Conservation (phyloP, 2,888 invertebrate species). For the Andrena dorsata region DNA sequence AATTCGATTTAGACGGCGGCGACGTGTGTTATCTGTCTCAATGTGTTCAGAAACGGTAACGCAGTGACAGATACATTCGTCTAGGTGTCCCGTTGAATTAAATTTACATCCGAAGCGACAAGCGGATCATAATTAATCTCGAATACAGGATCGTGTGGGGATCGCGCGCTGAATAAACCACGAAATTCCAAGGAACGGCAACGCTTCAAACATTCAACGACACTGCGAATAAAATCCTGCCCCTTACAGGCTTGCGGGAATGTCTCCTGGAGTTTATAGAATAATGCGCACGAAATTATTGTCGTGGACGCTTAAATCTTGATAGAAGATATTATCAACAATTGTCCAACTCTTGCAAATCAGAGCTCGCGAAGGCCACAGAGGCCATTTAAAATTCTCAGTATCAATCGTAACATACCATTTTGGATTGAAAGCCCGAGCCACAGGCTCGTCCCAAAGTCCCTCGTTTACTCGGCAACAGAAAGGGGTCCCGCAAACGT, state of each 20-base stretch:
- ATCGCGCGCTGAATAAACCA: constrained; percentile 2
- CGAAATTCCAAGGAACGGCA: neutral
- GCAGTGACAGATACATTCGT: constrained; percentile 68
- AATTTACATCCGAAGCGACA: constrained; percentile 62
- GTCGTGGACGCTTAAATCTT: no score
- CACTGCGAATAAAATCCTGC: neutral
- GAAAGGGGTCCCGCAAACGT: neutral
- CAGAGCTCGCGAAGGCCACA: no score
- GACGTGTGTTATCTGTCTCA: constrained; percentile 69
- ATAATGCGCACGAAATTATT: neutral
- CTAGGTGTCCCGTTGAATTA: constrained; percentile 62
- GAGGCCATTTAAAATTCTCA: no score
- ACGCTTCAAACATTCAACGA: neutral
- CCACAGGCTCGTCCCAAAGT: no score
- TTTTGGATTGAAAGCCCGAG: no score
- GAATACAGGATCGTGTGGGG: constrained; percentile 7
- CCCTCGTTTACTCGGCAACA: neutral
- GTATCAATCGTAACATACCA: no score
- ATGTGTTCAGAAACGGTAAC: constrained; percentile 64
- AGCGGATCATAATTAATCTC: constrained; percentile 65
- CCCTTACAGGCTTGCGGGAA: no score
- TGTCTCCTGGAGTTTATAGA: no score
- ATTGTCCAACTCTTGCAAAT: no score
- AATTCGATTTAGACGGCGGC: constrained; percentile 67
- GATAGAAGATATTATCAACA: no score